Conservation (phyloP, 2,888 invertebrate species). For the Brachyopa scutellaris region DNA sequence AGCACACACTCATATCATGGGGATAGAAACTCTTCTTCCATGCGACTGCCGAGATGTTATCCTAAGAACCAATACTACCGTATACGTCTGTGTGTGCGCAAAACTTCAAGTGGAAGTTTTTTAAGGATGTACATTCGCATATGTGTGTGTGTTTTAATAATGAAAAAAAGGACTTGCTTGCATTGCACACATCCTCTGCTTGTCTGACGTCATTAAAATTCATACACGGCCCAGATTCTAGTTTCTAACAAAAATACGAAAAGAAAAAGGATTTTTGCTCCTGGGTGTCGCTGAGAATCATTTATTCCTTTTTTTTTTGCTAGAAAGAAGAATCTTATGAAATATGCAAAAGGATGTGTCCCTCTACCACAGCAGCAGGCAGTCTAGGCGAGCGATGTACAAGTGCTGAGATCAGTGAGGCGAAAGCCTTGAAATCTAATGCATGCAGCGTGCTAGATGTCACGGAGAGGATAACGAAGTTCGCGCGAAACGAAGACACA, state of each 20-base stretch:
- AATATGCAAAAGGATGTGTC: conserved; percentile 57
- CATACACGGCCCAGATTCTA: conserved; percentile 79
- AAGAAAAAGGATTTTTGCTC: conserved; percentile 24
- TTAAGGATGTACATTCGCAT: conserved; percentile 28
- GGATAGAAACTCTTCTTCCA: neutral
- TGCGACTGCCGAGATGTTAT: conserved; percentile 41
- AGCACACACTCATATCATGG: conserved; percentile 33
- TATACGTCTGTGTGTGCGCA: neutral
- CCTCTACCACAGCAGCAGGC: conserved; percentile 14
- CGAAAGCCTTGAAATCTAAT: conserved; percentile 65
- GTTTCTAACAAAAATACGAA: conserved; percentile 71
- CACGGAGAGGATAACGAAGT: conserved; percentile 51
- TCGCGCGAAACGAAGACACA: conserved; percentile 52
- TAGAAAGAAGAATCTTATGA: conserved; percentile 24
- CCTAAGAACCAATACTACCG: conserved; percentile 20
- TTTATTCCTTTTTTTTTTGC: conserved; percentile 15
- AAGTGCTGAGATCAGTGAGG: conserved; percentile 15
- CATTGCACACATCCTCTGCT: conserved; percentile 3
- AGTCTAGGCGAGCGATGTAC: conserved; percentile 15
- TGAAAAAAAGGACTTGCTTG: conserved; percentile 20
- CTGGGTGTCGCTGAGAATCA: conserved; percentile 19
- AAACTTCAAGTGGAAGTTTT: conserved; percentile 58
- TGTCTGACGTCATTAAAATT: conserved; percentile 78
- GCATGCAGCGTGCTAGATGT: conserved; percentile 53
- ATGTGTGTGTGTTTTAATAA: conserved; percentile 34